Conservation (phyloP, 1,140 invertebrate species). For the Bombyx mori region ASM3026992v2 NC_085117.1:10950501-10951000, state of each 20-base stretch:
- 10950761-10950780: conserved; percentile 77
- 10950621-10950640: conserved; percentile 58
- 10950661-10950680: conserved; percentile 52
- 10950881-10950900: conserved; percentile 85
- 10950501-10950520: conserved; percentile 35
- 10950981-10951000: conserved; percentile 55
- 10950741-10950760: conserved; percentile 72
- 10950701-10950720: conserved; percentile 53
- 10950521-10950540: conserved; percentile 24
- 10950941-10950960: conserved; percentile 80
- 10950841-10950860: conserved; percentile 74
- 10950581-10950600: conserved; percentile 51
- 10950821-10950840: conserved; percentile 77
- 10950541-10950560: conserved; percentile 41
- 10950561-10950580: conserved; percentile 28
- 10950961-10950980: conserved; percentile 83
- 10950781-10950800: conserved; percentile 80
- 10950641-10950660: conserved; percentile 56
- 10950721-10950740: conserved; percentile 41
- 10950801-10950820: conserved; percentile 78
- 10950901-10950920: conserved; percentile 84
- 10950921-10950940: conserved; percentile 81
- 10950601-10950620: conserved; percentile 58
- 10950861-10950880: conserved; percentile 75
- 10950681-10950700: conserved; percentile 51